Evolutionary conservation across 2,797 vertebrate species (phyloP), one percentile per base, ranked within the genome.

Genomic region (Eulemur rubriventer): DNA sequence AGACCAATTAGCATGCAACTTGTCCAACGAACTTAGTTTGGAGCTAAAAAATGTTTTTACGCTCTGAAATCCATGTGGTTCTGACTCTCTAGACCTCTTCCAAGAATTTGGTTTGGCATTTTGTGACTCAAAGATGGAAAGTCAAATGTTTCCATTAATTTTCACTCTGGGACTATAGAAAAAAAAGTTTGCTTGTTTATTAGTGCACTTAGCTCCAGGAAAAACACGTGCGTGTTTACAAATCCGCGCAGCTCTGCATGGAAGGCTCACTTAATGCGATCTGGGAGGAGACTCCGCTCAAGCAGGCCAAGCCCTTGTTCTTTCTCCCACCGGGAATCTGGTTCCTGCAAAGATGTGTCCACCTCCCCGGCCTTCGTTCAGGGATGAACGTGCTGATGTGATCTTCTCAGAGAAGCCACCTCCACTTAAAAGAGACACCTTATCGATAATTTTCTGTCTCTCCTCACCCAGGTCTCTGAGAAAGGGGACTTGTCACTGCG

Each of bases 91-190:
- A 43, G 69, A 65, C 43, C 75, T 95, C 89, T 91, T 95, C 94
- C 69, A 83, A 73, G 94, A 95, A 91, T 96, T 75, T 50, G 83
- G 18, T 86, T 89, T 96, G 95, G 67, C 91, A 63, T 94, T 61
- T 90, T 86, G 89, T 79, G 89, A 41, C 79, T 80, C 28, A 93
- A 26, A 94, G 80, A 91, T 48, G 67, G 67, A 93, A 92, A 92
- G 61, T 95, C 92, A 79, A 20, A 81, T 96, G 41, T 95, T 94
- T 95, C 76, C 75, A 59, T 96, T 93, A 82, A 94, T 94, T 95
- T 94, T 79, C 79, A 69, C 82, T 84, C 72, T 72, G 81, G 76
- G 72, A 96, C 17, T 89, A 78, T 22, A 79, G 79, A 1, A 14
- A 46, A 30, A n/a, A 72, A 24, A 4, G 4, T 70, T 38, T 35